Conservation (phyloP, 2,113 vertebrate species). For the Coptodon bakossiorum region DNA sequence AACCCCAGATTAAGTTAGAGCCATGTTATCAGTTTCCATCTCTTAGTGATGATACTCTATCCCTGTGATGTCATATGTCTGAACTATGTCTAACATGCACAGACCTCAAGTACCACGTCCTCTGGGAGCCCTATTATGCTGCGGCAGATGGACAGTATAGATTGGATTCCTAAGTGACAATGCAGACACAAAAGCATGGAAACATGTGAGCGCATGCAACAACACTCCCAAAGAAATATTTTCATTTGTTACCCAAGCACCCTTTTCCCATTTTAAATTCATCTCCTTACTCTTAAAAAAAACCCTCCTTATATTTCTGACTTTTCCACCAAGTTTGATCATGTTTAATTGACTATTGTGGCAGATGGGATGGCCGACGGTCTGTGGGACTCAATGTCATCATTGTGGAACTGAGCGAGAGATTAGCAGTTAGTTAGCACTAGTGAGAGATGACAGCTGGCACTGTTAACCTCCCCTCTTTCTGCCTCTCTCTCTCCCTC, state of each 20-base stretch:
- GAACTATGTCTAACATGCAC: constrained; percentile 8
- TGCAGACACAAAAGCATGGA: neutral
- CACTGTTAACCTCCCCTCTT: constrained; percentile 16
- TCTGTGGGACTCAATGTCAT: constrained; percentile 62
- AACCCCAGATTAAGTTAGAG: neutral
- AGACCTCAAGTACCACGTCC: constrained; percentile 16
- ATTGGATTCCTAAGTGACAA: neutral
- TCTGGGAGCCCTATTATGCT: constrained; percentile 26
- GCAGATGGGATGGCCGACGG: constrained; percentile 43
- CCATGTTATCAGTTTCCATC: neutral
- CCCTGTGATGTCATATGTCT: constrained; percentile 11
- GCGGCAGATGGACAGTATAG: constrained; percentile 40
- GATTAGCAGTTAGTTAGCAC: constrained; percentile 70
- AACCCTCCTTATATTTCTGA: neutral
- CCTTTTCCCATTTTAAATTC: neutral
- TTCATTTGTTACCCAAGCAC: neutral
- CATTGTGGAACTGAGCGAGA: constrained; percentile 58
- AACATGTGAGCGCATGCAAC: neutral
- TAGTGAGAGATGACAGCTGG: constrained; percentile 63
- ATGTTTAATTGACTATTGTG: constrained; percentile 59
- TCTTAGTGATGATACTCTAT: neutral
- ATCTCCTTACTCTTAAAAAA: neutral
- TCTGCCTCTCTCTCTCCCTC: neutral
- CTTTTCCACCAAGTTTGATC: neutral
- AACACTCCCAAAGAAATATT: neutral